A percentile compares a stretch with the other conserved stretches of the same genome.
phyloP scores from a whole-genome alignment of 2,797 vertebrate genomes.

The Rhinophrynus dorsalis region DNA sequence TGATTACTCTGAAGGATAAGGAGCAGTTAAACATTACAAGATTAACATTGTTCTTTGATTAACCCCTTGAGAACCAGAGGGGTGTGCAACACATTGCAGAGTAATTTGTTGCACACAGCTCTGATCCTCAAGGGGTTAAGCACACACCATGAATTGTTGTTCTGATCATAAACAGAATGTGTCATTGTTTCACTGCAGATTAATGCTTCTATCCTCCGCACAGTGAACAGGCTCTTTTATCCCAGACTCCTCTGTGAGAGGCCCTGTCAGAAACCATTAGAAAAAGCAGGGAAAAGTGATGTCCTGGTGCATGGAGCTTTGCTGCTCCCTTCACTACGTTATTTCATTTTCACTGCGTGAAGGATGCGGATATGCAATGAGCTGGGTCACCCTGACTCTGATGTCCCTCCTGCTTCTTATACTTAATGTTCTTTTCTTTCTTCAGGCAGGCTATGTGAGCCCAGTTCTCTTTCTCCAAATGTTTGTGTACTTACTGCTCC shows the following conservation, averaged over 20 bases:
- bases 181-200: not conserved
- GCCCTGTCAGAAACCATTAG: constrained; percentile 30
- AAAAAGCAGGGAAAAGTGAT: constrained; percentile 18
- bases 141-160: too few relatives aligned
- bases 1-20: too few relatives aligned
- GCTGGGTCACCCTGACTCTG: constrained; percentile 35
- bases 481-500: too few relatives aligned
- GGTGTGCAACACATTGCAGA: too few relatives aligned
- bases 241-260: not conserved
- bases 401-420: not conserved
- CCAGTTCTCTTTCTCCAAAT: not conserved
- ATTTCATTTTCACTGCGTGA: constrained; percentile 30
- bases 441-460: too few relatives aligned
- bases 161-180: not conserved
- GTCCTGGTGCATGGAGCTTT: constrained; percentile 17
- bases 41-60: too few relatives aligned
- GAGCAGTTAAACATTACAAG: too few relatives aligned
- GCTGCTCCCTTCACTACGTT: constrained; percentile 15
- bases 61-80: too few relatives aligned
- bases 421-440: constrained; percentile 11
- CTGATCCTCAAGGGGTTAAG: too few relatives aligned
- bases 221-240: not conserved
- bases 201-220: not conserved
- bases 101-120: too few relatives aligned
- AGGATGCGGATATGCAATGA: not conserved